Percentiles rank a stretch among this genome's conserved stretches.
Evolutionary conservation across 2,113 vertebrate species (phyloP).

Genomic region (Chelonoidis abingdonii): DNA sequence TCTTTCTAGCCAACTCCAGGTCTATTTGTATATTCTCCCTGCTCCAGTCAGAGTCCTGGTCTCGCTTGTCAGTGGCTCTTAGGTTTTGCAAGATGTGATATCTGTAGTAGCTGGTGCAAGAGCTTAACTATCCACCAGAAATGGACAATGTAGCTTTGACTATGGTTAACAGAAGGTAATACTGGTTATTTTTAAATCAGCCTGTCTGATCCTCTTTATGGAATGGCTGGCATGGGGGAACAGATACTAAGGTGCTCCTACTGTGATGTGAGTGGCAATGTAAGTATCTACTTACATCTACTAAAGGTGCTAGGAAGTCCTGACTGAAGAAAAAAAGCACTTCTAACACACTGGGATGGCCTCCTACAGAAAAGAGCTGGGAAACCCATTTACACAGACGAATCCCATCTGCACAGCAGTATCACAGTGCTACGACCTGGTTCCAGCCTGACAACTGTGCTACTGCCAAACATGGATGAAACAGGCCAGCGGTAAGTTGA

Average conservation of each 20-base stretch:
- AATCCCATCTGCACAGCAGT: neutral
- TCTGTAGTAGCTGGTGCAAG: neutral
- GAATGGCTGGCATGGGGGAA: neutral
- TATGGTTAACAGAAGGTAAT: neutral
- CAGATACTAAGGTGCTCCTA: neutral
- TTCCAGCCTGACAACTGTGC: neutral
- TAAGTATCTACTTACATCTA: neutral
- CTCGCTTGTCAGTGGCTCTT: neutral
- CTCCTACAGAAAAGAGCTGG: neutral
- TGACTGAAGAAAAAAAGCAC: neutral
- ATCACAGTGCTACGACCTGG: neutral
- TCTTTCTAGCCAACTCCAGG: neutral
- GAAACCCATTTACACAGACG: neutral
- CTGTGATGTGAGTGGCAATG: neutral
- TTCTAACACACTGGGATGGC: neutral
- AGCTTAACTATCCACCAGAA: slow-evolving; percentile 18
- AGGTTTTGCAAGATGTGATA: neutral
- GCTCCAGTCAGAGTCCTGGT: neutral
- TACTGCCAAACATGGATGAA: neutral
- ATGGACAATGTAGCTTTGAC: neutral
- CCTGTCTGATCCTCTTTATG: neutral
- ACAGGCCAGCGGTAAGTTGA: neutral
- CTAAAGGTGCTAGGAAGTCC: neutral
- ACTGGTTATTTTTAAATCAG: neutral
- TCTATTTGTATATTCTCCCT: slow-evolving; percentile 4